A percentile compares a stretch with the other conserved stretches of the same genome.
Evolutionary conservation across 1,140 invertebrate genomes (phyloP).

Genomic region (Drosophila melanogaster): Release_6_plus_ISO1_MT NT_037436.4:17441501-17442000

Average conservation of each 20-base stretch:
- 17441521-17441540: slow-evolving; percentile 22
- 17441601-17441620: slow-evolving; percentile 24
- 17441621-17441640: slow-evolving; percentile 41
- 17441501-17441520: slow-evolving; percentile 74
- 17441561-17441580: slow-evolving; percentile 63
- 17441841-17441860: slow-evolving; percentile 17
- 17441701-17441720: slow-evolving; percentile 52
- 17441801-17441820: slow-evolving; percentile 52
- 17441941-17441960: slow-evolving; percentile 80
- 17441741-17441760: slow-evolving; percentile 80
- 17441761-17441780: slow-evolving; percentile 37
- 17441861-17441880: slow-evolving; percentile 49
- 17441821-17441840: slow-evolving; percentile 72
- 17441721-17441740: slow-evolving; percentile 83
- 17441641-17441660: slow-evolving; percentile 84
- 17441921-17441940: slow-evolving; percentile 70
- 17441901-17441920: slow-evolving; percentile 80
- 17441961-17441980: slow-evolving; percentile 73
- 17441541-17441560: slow-evolving; percentile 81
- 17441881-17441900: slow-evolving; percentile 68
- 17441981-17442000: slow-evolving; percentile 42
- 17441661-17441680: slow-evolving; percentile 83
- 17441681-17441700: slow-evolving; percentile 25
- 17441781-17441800: slow-evolving; percentile 19
- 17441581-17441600: slow-evolving; percentile 8